Evolutionary conservation across 2,113 vertebrate genomes (phyloP).

Genomic region (Haliaeetus leucogaster): DNA sequence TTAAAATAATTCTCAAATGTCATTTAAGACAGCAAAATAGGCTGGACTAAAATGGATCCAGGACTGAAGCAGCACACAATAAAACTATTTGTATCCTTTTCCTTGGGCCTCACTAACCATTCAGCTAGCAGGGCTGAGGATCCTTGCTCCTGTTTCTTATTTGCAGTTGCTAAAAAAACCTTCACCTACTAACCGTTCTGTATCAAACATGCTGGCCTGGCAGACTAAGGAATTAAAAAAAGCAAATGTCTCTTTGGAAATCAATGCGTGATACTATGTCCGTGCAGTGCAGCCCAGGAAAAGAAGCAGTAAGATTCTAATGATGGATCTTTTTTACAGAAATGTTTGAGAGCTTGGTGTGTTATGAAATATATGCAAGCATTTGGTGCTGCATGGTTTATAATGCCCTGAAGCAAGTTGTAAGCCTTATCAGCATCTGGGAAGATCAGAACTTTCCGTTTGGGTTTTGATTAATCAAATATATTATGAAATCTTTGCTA

Average conservation of each 20-base stretch:
- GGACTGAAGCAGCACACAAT: neutral
- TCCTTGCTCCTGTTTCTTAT: neutral
- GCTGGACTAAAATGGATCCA: neutral
- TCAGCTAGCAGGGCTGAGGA: neutral
- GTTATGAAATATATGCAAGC: conserved; percentile 33
- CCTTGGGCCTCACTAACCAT: neutral
- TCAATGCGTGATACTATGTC: neutral
- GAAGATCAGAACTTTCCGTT: conserved; percentile 44
- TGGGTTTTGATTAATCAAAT: conserved; percentile 56
- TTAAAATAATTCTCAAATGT: neutral
- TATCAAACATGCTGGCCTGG: neutral
- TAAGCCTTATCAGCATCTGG: conserved; percentile 29
- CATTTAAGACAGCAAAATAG: neutral
- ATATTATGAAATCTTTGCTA: conserved; percentile 53
- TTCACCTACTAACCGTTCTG: neutral
- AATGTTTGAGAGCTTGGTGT: neutral
- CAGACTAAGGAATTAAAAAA: neutral
- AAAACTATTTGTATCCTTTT: neutral
- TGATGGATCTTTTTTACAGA: neutral
- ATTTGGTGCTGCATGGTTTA: conserved; percentile 19
- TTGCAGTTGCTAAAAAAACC: neutral
- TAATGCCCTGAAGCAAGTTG: conserved; percentile 37
- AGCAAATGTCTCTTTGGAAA: neutral
- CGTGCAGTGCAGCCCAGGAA: neutral
- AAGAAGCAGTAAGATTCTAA: neutral